Evolutionary conservation across 2,113 vertebrate genomes (phyloP).

Genomic region (Cricetomys ansorgei): DNA sequence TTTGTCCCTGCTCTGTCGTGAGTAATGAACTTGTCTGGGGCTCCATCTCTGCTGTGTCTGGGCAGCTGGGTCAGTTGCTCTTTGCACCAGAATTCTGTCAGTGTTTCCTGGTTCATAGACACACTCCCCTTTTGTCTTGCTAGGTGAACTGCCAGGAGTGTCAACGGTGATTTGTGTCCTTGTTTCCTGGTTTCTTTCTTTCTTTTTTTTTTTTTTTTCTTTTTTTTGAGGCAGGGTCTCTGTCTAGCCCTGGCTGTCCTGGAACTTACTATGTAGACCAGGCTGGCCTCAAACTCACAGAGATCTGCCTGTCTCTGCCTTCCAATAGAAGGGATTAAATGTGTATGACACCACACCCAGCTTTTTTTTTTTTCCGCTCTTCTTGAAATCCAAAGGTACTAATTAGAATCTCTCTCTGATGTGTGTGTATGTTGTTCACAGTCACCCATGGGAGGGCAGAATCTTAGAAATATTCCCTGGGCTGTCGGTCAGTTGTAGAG

Average conservation of each 20-base stretch:
- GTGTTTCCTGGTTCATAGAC: not conserved
- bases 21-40: not conserved
- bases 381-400: constrained; percentile 7
- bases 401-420: not conserved
- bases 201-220: too few species aligned
- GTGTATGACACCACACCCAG: not conserved
- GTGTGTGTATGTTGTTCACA: not conserved
- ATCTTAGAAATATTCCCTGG: not conserved
- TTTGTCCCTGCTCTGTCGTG: not conserved
- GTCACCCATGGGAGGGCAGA: not conserved
- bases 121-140: not conserved
- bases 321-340: not conserved
- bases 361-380: not conserved
- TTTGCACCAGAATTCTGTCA: not conserved
- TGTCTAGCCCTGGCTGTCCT: not conserved
- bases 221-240: not conserved
- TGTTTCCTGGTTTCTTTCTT: not conserved
- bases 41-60: not conserved
- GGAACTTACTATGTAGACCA: not conserved
- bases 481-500: not conserved
- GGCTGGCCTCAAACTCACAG: not conserved
- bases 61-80: not conserved
- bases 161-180: not conserved
- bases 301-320: not conserved
- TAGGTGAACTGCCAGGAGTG: constrained; percentile 6